Percentiles rank a stretch among this genome's conserved stretches.
Evolutionary conservation across 2,113 vertebrate species (phyloP).

Genomic region (Datnioides undecimradiatus): DNA sequence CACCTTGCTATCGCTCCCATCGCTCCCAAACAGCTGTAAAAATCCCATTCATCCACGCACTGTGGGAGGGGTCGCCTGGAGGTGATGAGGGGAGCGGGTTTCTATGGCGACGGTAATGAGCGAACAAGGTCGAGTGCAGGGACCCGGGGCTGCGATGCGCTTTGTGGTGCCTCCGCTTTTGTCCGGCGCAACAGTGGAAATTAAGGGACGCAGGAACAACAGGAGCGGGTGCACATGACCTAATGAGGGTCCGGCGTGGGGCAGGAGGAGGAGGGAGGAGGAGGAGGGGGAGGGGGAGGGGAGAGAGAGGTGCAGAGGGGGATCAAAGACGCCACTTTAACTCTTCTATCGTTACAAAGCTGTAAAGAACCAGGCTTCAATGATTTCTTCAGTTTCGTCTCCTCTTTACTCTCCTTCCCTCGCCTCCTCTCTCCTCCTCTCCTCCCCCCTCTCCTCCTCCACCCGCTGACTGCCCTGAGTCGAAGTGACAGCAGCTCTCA

Average conservation of each 20-base stretch:
- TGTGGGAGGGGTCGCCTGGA: conserved; percentile 63
- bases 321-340: too few species aligned
- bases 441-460: too few species aligned
- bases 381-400: too few species aligned
- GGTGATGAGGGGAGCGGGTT: conserved; percentile 75
- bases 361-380: too few species aligned
- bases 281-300: too few species aligned
- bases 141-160: conserved; percentile 86
- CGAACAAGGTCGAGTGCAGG: conserved; percentile 85
- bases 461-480: conserved; percentile 54
- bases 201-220: conserved; percentile 88
- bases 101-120: conserved; percentile 87
- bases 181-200: conserved; percentile 85
- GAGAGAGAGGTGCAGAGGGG: conserved; percentile 26
- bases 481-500: conserved; percentile 69
- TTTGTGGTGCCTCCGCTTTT: conserved; percentile 84
- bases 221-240: conserved; percentile 90
- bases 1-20: conserved; percentile 14
- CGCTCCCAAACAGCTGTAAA: conserved; percentile 23
- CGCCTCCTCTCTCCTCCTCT: conserved; percentile 42
- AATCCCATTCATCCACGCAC: conserved; percentile 44
- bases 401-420: background rate
- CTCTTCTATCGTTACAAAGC: too few species aligned
- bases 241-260: conserved; percentile 83
- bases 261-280: background rate